Percentiles rank a stretch among this genome's conserved stretches.
phyloP scores from a whole-genome alignment of 2,797 vertebrate species.

The Meda fulgida region DNA sequence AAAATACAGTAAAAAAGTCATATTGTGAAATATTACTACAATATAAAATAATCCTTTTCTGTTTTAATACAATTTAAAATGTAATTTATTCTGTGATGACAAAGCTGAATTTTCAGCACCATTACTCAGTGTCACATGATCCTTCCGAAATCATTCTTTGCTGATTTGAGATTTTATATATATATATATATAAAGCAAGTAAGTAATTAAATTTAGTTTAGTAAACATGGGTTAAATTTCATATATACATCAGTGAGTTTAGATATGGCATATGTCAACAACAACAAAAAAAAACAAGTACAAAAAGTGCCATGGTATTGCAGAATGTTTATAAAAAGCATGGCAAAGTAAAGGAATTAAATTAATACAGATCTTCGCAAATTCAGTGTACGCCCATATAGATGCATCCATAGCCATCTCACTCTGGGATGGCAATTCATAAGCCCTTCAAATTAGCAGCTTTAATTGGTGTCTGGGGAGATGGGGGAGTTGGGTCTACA shows the following conservation, averaged over 20 bases:
- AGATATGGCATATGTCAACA: too few relatives aligned
- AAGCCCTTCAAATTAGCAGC: conserved; percentile 55
- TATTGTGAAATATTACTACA: background rate
- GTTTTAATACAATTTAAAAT: background rate
- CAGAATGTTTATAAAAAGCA: background rate
- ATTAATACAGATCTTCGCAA: background rate
- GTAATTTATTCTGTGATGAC: background rate
- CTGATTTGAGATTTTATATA: too few relatives aligned
- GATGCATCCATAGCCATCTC: conserved; percentile 16
- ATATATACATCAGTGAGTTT: too few relatives aligned
- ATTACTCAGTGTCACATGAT: background rate
- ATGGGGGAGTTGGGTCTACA: conserved; percentile 45
- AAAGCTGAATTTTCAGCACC: background rate
- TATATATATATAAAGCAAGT: too few relatives aligned
- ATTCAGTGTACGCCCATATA: background rate
- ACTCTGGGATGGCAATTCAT: conserved; percentile 40
- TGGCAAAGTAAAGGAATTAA: background rate
- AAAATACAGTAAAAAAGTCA: background rate
- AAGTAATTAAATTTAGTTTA: too few relatives aligned
- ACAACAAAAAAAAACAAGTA: background rate
- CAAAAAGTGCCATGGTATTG: background rate
- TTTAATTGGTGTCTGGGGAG: conserved; percentile 56
- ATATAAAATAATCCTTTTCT: background rate
- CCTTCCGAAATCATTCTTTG: background rate
- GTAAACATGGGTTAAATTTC: too few relatives aligned